Base-by-base conservation (phyloP, 2,113 vertebrate species). In the Saguinus imperator region DNA sequence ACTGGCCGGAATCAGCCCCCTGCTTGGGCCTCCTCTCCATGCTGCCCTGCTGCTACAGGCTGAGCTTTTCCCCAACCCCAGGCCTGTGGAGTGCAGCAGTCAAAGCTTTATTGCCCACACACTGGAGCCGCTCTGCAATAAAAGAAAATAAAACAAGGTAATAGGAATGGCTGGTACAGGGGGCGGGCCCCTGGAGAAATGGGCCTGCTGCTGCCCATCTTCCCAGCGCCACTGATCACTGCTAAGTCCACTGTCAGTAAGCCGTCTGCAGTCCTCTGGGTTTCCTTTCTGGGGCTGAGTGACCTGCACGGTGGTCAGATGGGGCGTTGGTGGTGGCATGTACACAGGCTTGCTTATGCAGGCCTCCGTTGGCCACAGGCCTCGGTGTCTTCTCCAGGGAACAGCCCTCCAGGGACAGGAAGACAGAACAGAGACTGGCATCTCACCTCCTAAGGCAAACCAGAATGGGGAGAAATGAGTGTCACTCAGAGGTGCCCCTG, bases 111-210 rank as follows among this genome's bases (percentile, higher is more conserved):
- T 89, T 94, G 85, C 84, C 79, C 87, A 58, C 81, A 90, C 55
- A 8, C 64, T 48, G 82, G 82, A 97, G 37, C 96, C 0, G 1
- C 61, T 94, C 52, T 55, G 87, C 81, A 90, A 48, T 95, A 70
- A 97, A 95, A 86, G 94, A 94, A 94, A 92, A 92, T 61, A 92
- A 96, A 96, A 85, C 93, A 70, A 94, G 43, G 81, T 95, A 82
- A 92, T 94, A 61, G 87, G 89, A 90, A 96, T 68, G 45, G 29
- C 86, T 70, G 37, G 89, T 77, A 23, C 70, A 87, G 37, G 70
- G 94, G 83, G 43, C 43, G 3, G 68, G 29, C 17, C 77, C 45
- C 88, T 9, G 1, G 96, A 91, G 91, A 76, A 45, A 66, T 23
- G 37, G 57, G 14, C 89, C 61, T 52, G 66, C 76, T 57, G 40